Evolutionary conservation across 1,140 invertebrate species (phyloP).

Genomic region (Nixonia krombeini): DNA sequence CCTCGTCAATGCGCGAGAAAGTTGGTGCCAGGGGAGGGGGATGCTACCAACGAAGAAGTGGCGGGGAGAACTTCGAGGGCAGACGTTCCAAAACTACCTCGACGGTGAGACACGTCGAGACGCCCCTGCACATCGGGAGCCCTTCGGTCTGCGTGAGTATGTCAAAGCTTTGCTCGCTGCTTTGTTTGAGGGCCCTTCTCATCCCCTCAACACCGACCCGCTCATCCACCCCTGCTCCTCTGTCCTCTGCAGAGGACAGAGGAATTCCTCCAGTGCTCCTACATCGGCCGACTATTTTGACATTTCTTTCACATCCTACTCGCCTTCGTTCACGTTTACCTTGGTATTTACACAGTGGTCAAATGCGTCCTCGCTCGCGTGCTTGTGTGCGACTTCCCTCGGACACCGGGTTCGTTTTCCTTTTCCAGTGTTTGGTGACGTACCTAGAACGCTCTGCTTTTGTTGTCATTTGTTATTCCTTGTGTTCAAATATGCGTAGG

Average conservation of each 20-base stretch:
- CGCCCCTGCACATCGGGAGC: conserved; percentile 69
- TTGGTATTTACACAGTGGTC: no score
- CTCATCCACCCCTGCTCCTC: conserved; percentile 22
- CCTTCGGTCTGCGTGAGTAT: conserved; percentile 70
- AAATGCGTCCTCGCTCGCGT: no score
- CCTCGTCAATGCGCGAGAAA: conserved; percentile 47
- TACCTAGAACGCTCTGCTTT: no score
- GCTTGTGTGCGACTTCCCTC: no score
- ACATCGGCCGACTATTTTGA: no score
- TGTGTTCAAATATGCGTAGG: no score
- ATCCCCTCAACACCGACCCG: conserved; percentile 17
- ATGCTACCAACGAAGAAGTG: conserved; percentile 56
- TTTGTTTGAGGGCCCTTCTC: conserved; percentile 32
- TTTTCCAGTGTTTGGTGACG: no score
- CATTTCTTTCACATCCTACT: no score
- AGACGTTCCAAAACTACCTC: conserved; percentile 72
- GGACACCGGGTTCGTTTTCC: no score
- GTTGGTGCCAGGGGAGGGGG: conserved; percentile 36
- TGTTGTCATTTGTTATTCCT: no score
- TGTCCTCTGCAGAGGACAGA: conserved; percentile 3
- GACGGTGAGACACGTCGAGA: conserved; percentile 71
- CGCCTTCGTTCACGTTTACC: no score
- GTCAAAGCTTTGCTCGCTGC: conserved; percentile 29
- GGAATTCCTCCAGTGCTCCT: not conserved
- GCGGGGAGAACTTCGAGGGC: conserved; percentile 73